Evolutionary conservation across 2,113 vertebrate genomes (phyloP).

Genomic region (Vidua macroura): DNA sequence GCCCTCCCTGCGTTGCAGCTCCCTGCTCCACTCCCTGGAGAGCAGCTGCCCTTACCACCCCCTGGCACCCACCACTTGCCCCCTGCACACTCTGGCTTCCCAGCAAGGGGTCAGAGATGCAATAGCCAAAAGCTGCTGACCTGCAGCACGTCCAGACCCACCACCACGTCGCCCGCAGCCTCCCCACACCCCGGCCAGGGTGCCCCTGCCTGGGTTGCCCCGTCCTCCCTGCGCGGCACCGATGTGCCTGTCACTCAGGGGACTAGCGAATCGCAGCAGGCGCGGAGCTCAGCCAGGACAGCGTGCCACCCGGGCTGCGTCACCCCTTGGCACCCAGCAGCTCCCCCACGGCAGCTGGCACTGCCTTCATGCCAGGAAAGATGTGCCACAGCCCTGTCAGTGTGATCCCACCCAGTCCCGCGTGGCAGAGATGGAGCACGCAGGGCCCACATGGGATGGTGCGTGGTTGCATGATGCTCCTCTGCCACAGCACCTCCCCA

Average conservation of each 20-base stretch:
- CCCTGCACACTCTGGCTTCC: background rate
- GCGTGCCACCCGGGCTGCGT: conserved; percentile 4
- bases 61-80: background rate
- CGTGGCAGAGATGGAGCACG: accelerated
- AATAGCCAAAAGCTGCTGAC: background rate
- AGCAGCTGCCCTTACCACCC: background rate
- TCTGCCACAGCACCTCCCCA: accelerated
- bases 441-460: accelerated
- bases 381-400: accelerated
- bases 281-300: background rate
- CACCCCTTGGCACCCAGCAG: background rate
- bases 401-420: accelerated
- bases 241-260: conserved; percentile 50
- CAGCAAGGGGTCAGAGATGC: background rate
- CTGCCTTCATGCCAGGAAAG: background rate
- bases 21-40: background rate
- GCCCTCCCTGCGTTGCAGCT: accelerated
- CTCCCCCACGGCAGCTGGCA: background rate
- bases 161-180: accelerated
- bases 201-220: background rate
- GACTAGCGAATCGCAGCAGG: background rate
- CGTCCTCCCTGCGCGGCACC: background rate
- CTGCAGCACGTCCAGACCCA: accelerated
- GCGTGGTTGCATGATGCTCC: background rate
- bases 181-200: background rate